Base-by-base conservation (phyloP, 2,797 vertebrate species). In the Chiroxiphia lanceolata region DNA sequence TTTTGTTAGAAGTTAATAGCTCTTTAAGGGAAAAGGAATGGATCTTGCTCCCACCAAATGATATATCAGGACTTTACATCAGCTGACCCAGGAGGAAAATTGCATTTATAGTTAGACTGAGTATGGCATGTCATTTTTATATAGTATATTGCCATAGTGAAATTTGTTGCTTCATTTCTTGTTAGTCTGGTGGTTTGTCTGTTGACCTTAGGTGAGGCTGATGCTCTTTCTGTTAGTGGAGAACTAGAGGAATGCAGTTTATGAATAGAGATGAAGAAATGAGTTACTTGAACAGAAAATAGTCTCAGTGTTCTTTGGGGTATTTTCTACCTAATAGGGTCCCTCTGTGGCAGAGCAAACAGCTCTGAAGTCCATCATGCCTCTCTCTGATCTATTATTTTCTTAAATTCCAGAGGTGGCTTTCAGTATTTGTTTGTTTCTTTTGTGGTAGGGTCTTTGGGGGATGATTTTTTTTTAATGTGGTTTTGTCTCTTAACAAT, bases 1-100 rank as follows among this genome's bases (percentile, higher is more conserved):
- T 68, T 89, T 61, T 81, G 9, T 91, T 92, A 59, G 54, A 75
- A 81, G 26, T 23, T 78, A 81, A 69, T 83, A 68, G 36, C 72
- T 75, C 65, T 92, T 75, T 71, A 86, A 92, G 57, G 65, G 26
- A 81, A 85, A 88, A 87, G 38, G 65, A 88, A 48, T 91, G n/a
- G 47, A 40, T 85, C 69, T 64, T 87, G 34, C 27, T 90, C 22
- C 23, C 42, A 23, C 33, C 78, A 48, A 88, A 69, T 6, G 5
- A 25, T 75, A 1, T 31, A 61, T 81, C n/a, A 82, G 48, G 47
- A 69, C n/a, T 79, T 89, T 26, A 50, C 12, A 53, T 86, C 53
- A 38, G 38, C 60, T 95, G 68, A 87, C 25, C 59, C 48, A 42
- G 68, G 60, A 89, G 50, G 70, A 69, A 93, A 91, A 87, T 47